phyloP scores from a whole-genome alignment of 1,140 invertebrate genomes.

The Parasteatoda tepidariorum region DNA sequence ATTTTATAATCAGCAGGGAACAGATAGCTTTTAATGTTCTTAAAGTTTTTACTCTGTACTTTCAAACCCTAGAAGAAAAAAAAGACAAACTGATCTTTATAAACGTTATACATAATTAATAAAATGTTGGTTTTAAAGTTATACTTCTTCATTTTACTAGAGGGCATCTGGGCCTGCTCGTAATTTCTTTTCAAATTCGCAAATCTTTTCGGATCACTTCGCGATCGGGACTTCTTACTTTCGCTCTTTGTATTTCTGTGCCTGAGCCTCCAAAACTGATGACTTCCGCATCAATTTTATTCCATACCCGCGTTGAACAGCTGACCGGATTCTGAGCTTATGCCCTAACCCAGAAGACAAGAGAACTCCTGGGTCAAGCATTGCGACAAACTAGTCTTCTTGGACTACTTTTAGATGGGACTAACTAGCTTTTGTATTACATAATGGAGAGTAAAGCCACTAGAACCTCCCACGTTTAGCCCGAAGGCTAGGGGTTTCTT shows the following conservation, averaged over 20 bases:
- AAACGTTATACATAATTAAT: background rate
- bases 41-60: too few species aligned
- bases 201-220: background rate
- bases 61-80: background rate
- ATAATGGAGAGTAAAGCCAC: too few species aligned
- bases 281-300: background rate
- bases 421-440: too few species aligned
- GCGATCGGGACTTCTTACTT: background rate
- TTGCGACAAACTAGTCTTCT: too few species aligned
- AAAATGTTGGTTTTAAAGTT: background rate
- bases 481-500: too few species aligned
- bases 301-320: background rate
- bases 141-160: background rate
- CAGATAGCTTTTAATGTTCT: background rate
- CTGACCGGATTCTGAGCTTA: too few species aligned
- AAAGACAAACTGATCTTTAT: background rate
- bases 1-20: background rate
- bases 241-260: background rate
- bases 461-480: too few species aligned
- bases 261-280: background rate
- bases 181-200: background rate
- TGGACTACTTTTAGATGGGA: too few species aligned
- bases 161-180: background rate
- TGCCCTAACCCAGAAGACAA: too few species aligned
- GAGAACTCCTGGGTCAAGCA: too few species aligned